phyloP scores from a whole-genome alignment of 2,888 invertebrate species.

The Lysandra coridon region DNA sequence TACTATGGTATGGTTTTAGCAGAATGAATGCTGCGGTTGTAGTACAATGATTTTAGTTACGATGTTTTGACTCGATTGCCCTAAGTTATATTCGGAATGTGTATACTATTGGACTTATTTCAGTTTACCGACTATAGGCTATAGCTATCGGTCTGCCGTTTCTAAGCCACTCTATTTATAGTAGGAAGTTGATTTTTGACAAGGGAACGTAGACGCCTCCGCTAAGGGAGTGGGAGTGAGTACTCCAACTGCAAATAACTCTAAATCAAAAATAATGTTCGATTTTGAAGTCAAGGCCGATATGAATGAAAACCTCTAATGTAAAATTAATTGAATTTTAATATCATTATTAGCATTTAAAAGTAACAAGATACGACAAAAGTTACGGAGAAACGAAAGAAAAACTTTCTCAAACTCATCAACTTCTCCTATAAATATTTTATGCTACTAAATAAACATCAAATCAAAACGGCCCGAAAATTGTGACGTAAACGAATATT shows the following conservation, averaged over 20 bases:
- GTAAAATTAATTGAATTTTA: slow-evolving; percentile 11
- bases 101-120: neutral
- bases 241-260: neutral
- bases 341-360: neutral
- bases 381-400: neutral
- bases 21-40: slow-evolving; percentile 37
- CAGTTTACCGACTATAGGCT: neutral
- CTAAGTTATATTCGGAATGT: neutral
- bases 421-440: neutral
- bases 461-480: neutral
- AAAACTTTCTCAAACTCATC: neutral
- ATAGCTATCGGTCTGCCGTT: neutral
- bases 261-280: neutral
- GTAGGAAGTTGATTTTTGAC: neutral
- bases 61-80: neutral
- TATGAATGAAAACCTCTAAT: neutral
- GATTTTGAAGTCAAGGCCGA: neutral
- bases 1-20: slow-evolving; percentile 66
- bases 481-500: slow-evolving; percentile 8
- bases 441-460: neutral
- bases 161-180: neutral
- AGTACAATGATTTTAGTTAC: slow-evolving; percentile 8
- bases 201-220: neutral
- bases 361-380: neutral
- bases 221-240: neutral